Percentiles rank a stretch among this genome's conserved stretches.
Conservation (phyloP, 1,140 invertebrate genomes). For the Habropoda laboriosa region DNA sequence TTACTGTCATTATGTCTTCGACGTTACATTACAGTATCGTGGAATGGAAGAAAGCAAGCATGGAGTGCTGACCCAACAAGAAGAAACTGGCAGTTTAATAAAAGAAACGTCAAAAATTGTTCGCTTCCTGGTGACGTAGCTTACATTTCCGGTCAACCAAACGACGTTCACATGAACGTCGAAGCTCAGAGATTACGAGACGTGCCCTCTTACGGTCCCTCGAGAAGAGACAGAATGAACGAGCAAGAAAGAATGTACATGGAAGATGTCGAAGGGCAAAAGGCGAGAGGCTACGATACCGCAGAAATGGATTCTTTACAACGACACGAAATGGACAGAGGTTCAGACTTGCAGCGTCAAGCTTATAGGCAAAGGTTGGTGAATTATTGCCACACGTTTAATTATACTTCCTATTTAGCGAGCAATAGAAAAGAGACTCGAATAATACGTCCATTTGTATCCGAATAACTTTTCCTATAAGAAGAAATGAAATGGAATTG, state of each 20-base stretch:
- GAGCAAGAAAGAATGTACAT: constrained; percentile 76
- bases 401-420: neutral
- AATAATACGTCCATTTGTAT: too few species aligned
- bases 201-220: constrained; percentile 23
- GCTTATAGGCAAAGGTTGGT: constrained; percentile 78
- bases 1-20: neutral
- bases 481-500: too few species aligned
- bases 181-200: constrained; percentile 43
- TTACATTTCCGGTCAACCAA: constrained; percentile 39
- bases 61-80: constrained; percentile 89
- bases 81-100: constrained; percentile 89
- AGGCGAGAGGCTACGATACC: constrained; percentile 75
- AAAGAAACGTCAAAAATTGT: constrained; percentile 82
- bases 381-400: neutral
- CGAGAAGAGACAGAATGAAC: constrained; percentile 41
- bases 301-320: constrained; percentile 87
- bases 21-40: constrained; percentile 23
- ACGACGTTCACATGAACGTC: constrained; percentile 43
- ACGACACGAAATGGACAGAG: constrained; percentile 88
- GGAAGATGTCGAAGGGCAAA: constrained; percentile 80
- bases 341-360: constrained; percentile 83
- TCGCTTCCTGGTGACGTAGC: constrained; percentile 77
- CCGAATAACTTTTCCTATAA: too few species aligned
- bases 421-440: too few species aligned
- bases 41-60: constrained; percentile 83